Conservation (phyloP, 2,888 invertebrate genomes). For the Dendrolimus pini region DNA sequence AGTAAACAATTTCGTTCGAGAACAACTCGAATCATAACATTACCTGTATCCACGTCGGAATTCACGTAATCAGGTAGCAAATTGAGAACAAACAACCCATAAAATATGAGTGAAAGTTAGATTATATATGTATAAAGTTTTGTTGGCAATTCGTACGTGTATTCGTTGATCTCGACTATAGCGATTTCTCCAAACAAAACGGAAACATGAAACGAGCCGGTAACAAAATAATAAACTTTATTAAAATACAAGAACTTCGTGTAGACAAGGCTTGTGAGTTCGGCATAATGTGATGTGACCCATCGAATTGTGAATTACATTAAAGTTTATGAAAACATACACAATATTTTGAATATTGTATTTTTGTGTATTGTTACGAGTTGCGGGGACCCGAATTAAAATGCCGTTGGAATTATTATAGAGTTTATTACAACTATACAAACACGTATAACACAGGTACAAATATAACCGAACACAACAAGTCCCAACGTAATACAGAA, state of each 20-base stretch:
- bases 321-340: not conserved
- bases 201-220: not conserved
- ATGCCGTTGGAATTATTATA: too few species aligned
- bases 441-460: too few species aligned
- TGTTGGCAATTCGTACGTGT: not conserved
- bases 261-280: not conserved
- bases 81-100: slow-evolving; percentile 3
- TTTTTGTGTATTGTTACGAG: too few species aligned
- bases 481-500: too few species aligned
- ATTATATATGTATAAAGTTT: not conserved
- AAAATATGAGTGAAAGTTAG: slow-evolving; percentile 3
- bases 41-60: not conserved
- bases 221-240: not conserved
- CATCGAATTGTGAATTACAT: not conserved
- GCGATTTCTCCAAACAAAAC: not conserved
- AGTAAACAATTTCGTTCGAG: too few species aligned
- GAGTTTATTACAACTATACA: too few species aligned
- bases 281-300: not conserved
- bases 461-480: too few species aligned
- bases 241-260: not conserved
- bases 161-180: not conserved
- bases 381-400: too few species aligned
- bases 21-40: not conserved
- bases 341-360: too few species aligned
- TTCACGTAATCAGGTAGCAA: not conserved